Evolutionary conservation across 2,888 invertebrate genomes (phyloP).

Genomic region (Xestobium rufovillosum): DNA sequence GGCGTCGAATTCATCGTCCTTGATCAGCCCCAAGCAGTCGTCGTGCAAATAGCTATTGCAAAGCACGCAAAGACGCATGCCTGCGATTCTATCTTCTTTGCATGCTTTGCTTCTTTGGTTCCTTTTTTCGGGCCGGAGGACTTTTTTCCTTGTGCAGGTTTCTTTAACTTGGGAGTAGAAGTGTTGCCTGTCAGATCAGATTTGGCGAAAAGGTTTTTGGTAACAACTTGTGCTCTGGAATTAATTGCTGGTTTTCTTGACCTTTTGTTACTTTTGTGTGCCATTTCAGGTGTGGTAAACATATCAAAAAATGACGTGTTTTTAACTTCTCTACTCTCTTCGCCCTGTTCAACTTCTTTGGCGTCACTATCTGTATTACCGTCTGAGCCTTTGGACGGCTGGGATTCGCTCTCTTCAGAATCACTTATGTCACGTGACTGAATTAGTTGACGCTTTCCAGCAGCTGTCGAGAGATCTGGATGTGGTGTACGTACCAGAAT

Average conservation of each 20-base stretch:
- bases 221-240: slow-evolving; percentile 17
- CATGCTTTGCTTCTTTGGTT: slow-evolving; percentile 19
- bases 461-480: slow-evolving; percentile 5
- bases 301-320: slow-evolving; percentile 12
- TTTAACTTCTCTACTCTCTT: neutral
- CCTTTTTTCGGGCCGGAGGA: slow-evolving; percentile 8
- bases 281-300: slow-evolving; percentile 8
- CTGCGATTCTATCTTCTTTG: slow-evolving; percentile 20
- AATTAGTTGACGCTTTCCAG: slow-evolving; percentile 10
- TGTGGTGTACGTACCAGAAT: slow-evolving; percentile 9
- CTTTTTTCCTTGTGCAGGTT: slow-evolving; percentile 14
- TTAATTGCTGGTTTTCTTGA: slow-evolving; percentile 14
- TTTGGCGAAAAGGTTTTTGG: slow-evolving; percentile 19
- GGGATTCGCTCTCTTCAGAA: slow-evolving; percentile 7
- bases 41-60: slow-evolving; percentile 23
- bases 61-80: slow-evolving; percentile 22
- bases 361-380: too few relatives aligned
- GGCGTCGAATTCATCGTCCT: slow-evolving; percentile 13
- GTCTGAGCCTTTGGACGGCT: neutral
- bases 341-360: too few relatives aligned
- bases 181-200: slow-evolving; percentile 16
- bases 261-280: slow-evolving; percentile 12
- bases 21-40: slow-evolving; percentile 26
- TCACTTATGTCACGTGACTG: slow-evolving; percentile 10
- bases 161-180: slow-evolving; percentile 16